Evolutionary conservation across 1,140 invertebrate genomes (phyloP), one percentile per base, ranked within the genome.

Genomic region (Drosophila sp.): DNA sequence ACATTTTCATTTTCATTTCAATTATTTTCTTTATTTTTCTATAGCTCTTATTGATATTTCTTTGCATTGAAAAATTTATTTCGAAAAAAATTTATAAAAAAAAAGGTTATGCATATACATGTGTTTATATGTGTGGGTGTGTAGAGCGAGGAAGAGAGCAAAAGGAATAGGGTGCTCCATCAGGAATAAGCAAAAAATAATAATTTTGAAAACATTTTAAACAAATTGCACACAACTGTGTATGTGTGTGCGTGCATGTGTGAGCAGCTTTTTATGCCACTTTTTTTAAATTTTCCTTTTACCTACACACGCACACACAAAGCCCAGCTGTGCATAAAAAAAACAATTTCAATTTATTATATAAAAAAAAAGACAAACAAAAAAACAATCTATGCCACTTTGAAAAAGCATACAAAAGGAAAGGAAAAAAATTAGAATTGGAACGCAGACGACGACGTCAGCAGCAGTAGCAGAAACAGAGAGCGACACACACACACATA

Each of bases 371-470:
- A 38, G 27, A 41, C 4, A 21, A 34, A 63, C 21, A 18, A 71
- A 59, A 71, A 59, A 64, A 48, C 51, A 71, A 75, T 71, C 72
- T 75, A 72, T 75, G 72, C 67, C 72, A 75, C 72, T 75, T 75
- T 75, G 59, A 72, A 72, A 71, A 71, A 70, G 45, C 58, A 59
- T 58, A 53, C 58, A 75, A 63, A 46, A 67, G 21, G 36, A 57
- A 56, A 72, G 45, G 45, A 46, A 59, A 74, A 69, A 70, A 70
- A 74, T 70, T 70, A 70, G 72, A 74, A 74, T 70, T 71, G 66
- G 66, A 74, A 63, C 72, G 66, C 72, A 74, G 72, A 63, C 54
- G 56, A 73, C 71, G 71, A 61, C 72, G 66, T 50, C 72, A 56
- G 51, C 72, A 46, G 13, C 61, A 41, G 53, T 36, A 65, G 69